A percentile compares a stretch with the other conserved stretches of the same genome.
phyloP scores from a whole-genome alignment of 2,113 vertebrate species.

The Gnathonemus longibarbis region DNA sequence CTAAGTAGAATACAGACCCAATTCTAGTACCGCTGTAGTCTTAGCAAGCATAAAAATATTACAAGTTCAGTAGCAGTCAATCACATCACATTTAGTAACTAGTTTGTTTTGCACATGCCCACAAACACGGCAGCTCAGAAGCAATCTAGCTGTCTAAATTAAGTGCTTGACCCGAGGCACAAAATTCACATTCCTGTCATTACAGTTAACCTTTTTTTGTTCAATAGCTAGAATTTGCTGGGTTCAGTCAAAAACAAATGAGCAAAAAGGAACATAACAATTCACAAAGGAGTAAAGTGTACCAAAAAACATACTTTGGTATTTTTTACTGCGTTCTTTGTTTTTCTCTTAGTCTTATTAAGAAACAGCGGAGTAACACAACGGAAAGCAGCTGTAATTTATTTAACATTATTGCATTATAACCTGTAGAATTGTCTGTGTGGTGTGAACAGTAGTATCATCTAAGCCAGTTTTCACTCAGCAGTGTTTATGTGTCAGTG shows the following conservation, averaged over 20 bases:
- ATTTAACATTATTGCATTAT: neutral
- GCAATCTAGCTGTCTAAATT: neutral
- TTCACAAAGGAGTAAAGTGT: neutral
- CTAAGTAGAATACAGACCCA: neutral
- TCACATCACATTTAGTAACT: neutral
- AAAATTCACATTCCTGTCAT: neutral
- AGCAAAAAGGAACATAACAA: neutral
- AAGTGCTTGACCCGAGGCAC: neutral
- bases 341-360: neutral
- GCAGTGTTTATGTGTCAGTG: neutral
- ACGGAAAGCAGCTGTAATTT: neutral
- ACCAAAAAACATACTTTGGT: neutral
- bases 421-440: neutral
- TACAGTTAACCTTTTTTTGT: neutral
- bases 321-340: neutral
- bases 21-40: neutral
- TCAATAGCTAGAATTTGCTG: neutral
- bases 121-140: neutral
- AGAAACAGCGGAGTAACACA: neutral
- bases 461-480: neutral
- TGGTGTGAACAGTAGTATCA: neutral
- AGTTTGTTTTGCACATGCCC: neutral
- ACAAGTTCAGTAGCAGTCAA: neutral
- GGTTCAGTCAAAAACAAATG: neutral
- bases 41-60: neutral